Evolutionary conservation across 2,888 invertebrate species (phyloP).

Genomic region (Atethmia centrago): DNA sequence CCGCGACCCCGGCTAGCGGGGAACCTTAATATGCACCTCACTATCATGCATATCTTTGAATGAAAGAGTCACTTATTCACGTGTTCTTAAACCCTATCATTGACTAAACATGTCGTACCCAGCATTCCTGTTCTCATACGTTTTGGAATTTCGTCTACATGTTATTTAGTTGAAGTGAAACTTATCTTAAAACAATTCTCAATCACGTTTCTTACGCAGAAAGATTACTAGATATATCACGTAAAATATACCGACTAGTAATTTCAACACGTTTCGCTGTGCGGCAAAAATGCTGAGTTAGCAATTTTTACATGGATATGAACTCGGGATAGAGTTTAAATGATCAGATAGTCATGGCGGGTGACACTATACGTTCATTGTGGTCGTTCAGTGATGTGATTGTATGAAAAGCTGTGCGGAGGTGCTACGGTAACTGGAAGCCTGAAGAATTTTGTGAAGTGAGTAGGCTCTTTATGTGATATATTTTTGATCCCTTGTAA

Average conservation of each 20-base stretch:
- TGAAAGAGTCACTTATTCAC: not conserved
- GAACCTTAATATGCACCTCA: not conserved
- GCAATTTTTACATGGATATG: conserved; percentile 50
- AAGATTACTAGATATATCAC: conserved; percentile 56
- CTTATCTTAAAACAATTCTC: conserved; percentile 52
- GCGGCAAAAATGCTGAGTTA: conserved; percentile 55
- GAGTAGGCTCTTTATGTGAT: not conserved
- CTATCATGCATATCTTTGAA: not conserved
- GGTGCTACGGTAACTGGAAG: conserved; percentile 4
- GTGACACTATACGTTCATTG: conserved; percentile 31
- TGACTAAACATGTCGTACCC: not conserved
- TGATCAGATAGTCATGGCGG: conserved; percentile 25
- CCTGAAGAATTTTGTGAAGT: conserved; percentile 4
- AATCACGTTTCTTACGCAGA: conserved; percentile 64
- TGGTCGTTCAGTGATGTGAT: conserved; percentile 41
- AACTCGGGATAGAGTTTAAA: conserved; percentile 56
- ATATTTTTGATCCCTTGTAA: not conserved
- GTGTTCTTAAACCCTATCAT: not conserved
- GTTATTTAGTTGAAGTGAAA: conserved; percentile 19
- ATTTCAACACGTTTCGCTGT: conserved; percentile 68
- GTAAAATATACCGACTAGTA: conserved; percentile 55
- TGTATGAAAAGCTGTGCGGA: not conserved
- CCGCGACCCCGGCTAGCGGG: too few species aligned
- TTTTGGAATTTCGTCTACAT: conserved; percentile 45
- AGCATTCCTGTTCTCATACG: not conserved